Conservation (phyloP, 1,140 invertebrate species). For the Nasonia longicornis region DNA sequence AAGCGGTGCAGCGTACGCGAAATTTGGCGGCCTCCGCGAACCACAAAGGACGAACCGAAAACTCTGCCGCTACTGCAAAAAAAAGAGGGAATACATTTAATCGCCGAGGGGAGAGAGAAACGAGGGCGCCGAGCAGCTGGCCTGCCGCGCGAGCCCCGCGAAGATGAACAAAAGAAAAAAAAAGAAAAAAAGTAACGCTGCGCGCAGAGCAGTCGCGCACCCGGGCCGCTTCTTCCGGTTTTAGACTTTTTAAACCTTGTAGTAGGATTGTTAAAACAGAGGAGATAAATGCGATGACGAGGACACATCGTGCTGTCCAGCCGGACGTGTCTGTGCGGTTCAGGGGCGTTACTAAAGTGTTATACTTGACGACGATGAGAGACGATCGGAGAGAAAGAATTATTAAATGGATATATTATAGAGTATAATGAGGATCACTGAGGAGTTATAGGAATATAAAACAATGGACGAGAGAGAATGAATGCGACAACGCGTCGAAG, state of each 20-base stretch:
- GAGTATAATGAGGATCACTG: not conserved
- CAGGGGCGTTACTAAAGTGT: constrained; percentile 1
- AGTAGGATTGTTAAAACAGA: constrained; percentile 33
- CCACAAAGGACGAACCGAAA: not conserved
- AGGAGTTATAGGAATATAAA: constrained; percentile 5
- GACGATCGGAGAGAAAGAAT: not conserved
- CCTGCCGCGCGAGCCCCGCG: not conserved
- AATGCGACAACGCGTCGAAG: constrained; percentile 15
- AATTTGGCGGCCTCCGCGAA: not conserved
- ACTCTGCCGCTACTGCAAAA: not conserved
- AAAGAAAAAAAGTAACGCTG: not conserved
- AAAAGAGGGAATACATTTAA: not conserved
- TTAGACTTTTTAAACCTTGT: constrained; percentile 41
- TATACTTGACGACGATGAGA: not conserved
- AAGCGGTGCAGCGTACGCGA: not conserved
- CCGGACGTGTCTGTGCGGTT: not conserved
- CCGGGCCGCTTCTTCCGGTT: constrained; percentile 39
- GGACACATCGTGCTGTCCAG: not conserved
- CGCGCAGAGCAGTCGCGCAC: constrained; percentile 30
- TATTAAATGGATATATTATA: constrained; percentile 1
- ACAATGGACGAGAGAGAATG: constrained; percentile 9
- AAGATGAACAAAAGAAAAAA: not conserved
- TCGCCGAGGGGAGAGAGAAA: not conserved
- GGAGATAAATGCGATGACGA: not conserved
- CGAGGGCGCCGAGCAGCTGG: constrained; percentile 4